Conservation (phyloP, 2,797 vertebrate genomes). For the Amblyraja radiata region DNA sequence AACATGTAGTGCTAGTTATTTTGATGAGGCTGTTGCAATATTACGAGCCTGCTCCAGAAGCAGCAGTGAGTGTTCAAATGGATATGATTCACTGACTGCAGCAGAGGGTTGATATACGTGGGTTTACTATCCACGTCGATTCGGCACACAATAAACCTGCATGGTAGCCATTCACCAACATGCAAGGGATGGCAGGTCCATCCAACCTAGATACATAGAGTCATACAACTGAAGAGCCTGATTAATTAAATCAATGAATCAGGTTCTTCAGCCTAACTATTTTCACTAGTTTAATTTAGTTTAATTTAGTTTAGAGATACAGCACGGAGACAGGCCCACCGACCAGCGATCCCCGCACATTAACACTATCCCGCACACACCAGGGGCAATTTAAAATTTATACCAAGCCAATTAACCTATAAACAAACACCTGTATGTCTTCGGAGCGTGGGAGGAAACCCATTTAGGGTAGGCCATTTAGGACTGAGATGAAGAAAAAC, state of each 20-base stretch:
- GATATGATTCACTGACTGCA: neutral
- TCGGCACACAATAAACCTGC: neutral
- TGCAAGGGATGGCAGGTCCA: neutral
- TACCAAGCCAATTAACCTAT: no score
- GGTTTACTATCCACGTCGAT: neutral
- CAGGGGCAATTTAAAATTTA: no score
- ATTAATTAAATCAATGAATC: neutral
- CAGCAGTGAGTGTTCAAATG: neutral
- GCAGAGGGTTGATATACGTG: neutral
- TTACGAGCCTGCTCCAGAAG: neutral
- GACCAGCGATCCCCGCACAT: no score
- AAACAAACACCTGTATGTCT: no score
- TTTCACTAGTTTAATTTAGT: no score
- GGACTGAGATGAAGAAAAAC: no score
- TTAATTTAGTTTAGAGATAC: no score
- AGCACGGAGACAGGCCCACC: no score
- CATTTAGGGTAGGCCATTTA: no score
- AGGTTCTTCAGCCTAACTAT: neutral
- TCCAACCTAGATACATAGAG: neutral
- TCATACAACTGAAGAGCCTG: neutral
- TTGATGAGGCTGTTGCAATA: neutral
- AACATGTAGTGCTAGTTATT: neutral
- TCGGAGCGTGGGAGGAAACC: no score
- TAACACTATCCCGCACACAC: no score
- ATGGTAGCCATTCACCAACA: neutral